phyloP scores from a whole-genome alignment of 2,888 invertebrate species.

The Ischnura elegans region DNA sequence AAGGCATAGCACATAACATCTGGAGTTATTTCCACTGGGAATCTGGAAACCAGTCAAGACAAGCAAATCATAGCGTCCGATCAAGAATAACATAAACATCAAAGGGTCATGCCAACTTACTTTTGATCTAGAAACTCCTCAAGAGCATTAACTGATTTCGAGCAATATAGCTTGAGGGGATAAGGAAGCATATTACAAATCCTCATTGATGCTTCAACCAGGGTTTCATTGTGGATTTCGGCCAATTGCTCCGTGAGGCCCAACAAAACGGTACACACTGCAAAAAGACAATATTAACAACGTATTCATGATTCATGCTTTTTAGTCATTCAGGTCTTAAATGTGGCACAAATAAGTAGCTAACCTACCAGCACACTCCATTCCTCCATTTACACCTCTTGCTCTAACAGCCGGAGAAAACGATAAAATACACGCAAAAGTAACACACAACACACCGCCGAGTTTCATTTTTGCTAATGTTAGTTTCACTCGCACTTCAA shows the following conservation, averaged over 20 bases:
- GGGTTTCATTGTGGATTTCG: slow-evolving; percentile 74
- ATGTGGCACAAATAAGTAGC: background rate
- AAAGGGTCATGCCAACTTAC: slow-evolving; percentile 70
- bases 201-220: slow-evolving; percentile 73
- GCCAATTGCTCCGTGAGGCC: slow-evolving; percentile 74
- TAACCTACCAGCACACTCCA: slow-evolving; percentile 74
- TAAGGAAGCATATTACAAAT: slow-evolving; percentile 73
- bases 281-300: slow-evolving; percentile 58
- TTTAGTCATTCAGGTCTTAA: background rate
- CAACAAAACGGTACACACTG: slow-evolving; percentile 74
- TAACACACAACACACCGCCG: background rate
- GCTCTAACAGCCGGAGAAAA: slow-evolving; percentile 46
- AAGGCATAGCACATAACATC: slow-evolving; percentile 75
- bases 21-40: slow-evolving; percentile 73
- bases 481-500: slow-evolving; percentile 17
- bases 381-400: slow-evolving; percentile 74
- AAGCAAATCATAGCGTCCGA: background rate
- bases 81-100: background rate
- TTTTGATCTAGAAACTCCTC: slow-evolving; percentile 73
- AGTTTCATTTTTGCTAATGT: slow-evolving; percentile 48
- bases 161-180: slow-evolving; percentile 72
- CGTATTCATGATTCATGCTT: background rate
- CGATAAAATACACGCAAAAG: background rate
- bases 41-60: slow-evolving; percentile 32
- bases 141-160: slow-evolving; percentile 72